Conservation (phyloP, 2,888 invertebrate genomes). For the Dolichomitus sp. region DNA sequence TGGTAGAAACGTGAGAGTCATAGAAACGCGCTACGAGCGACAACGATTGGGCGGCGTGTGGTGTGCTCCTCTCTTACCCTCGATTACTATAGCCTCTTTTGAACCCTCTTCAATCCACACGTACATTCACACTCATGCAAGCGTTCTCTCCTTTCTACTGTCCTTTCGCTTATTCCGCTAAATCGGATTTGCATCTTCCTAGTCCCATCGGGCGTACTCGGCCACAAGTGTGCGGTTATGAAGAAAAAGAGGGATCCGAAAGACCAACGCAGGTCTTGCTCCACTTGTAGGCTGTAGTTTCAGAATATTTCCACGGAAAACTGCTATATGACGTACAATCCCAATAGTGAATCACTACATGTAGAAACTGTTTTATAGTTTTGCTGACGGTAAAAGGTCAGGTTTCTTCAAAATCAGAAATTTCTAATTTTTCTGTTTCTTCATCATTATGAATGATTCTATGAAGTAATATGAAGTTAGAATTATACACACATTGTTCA, state of each 20-base stretch:
- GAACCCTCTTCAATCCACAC: constrained; percentile 6
- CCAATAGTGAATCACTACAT: neutral
- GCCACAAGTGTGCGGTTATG: constrained; percentile 12
- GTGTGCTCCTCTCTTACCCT: constrained; percentile 29
- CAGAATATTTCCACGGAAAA: constrained; percentile 11
- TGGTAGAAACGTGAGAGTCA: constrained; percentile 65
- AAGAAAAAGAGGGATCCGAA: constrained; percentile 29
- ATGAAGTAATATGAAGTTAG: too few relatives aligned
- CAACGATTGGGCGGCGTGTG: constrained; percentile 57
- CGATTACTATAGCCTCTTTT: constrained; percentile 31
- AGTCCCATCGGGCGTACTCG: constrained; percentile 33
- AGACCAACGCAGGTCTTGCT: constrained; percentile 38
- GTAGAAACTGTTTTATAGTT: neutral
- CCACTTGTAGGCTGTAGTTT: constrained; percentile 1
- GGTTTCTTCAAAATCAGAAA: neutral
- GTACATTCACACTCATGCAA: constrained; percentile 1
- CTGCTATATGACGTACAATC: neutral
- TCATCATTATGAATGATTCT: too few relatives aligned
- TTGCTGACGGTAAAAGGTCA: neutral
- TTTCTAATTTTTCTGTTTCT: neutral
- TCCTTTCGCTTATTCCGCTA: constrained; percentile 25
- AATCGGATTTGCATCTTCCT: constrained; percentile 63
- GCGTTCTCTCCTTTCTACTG: constrained; percentile 29
- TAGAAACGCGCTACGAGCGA: constrained; percentile 60
- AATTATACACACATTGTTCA: too few relatives aligned